These are phyloP conservation scores for Chloebia gouldiae DNA, from an alignment of 2,113 vertebrate genomes.

Conservation along the genomic window DNA sequence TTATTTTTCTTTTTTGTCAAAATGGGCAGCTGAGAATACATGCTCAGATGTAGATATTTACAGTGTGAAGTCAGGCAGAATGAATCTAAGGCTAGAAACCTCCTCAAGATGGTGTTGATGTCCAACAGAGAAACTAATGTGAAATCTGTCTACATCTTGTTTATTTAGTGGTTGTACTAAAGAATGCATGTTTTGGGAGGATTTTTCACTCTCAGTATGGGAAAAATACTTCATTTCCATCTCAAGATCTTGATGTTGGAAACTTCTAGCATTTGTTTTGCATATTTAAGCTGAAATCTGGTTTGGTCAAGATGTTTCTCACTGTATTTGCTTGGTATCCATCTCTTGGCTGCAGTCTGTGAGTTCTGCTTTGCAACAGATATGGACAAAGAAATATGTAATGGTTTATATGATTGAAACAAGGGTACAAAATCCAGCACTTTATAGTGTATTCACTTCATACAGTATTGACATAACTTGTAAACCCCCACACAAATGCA, in stretches of 20 bases:
- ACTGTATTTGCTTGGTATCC: background rate
- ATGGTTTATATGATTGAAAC: background rate
- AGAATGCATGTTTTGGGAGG: background rate
- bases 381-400: background rate
- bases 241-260: background rate
- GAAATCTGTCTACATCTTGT: background rate
- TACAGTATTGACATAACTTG: background rate
- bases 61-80: background rate
- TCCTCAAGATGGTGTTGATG: background rate
- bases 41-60: background rate
- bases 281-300: background rate
- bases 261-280: background rate
- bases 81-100: background rate
- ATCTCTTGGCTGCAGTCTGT: background rate
- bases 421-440: background rate
- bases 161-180: background rate
- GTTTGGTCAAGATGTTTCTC: background rate
- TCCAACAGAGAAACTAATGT: background rate
- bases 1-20: background rate
- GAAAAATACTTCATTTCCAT: background rate
- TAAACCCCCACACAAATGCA: background rate
- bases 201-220: background rate
- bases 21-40: background rate
- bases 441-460: background rate
- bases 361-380: background rate